Base-by-base conservation (phyloP, 2,888 invertebrate genomes). In the Germaria angustata region DNA sequence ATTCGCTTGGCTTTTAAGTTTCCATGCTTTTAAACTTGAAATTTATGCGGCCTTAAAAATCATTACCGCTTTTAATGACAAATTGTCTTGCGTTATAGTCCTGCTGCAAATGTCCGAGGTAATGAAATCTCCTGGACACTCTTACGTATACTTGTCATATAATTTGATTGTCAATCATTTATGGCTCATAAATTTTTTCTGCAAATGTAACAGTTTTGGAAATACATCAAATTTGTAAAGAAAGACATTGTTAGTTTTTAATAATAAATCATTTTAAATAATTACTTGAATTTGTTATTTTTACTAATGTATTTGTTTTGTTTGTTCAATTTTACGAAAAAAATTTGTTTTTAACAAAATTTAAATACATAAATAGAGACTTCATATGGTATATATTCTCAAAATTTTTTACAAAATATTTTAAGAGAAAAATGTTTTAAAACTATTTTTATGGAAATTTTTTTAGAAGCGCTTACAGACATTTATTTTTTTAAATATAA, bases 261-360 rank as follows among this genome's bases (percentile, higher is more conserved):
- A 11, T 51, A 41, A 78, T 80, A 80, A 80, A 68, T 80, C 63
- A 80, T 80, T 15, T 61, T 53, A 68, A 63, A 69, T 68, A 61
- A 80, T 61, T 63, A 53, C 61, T 44, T 36, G 59, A 22, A 41
- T 41, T 41, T 68, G 68, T 51, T 20, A 39, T 66, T 76, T 9
- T 53, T 73, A 6, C 46, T 36, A 20, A 51, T 59, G 39, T 13
- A 39, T 13, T 53, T 61, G 53, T 75, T 59, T 80, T 73, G 61
- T 75, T 63, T 73, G 15, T 28, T 80, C 73, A 53, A 32, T 68
- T 80, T 57, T 9, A 11, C 11, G 36, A 49, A 78, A 8, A 20
- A 17, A 20, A 15, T 7, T 44, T 53, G 63, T 72, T 44, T 73
- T 68, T 55, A 71, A 78, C 36, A n/a, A n/a, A n/a, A n/a, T n/a